Percentiles rank a stretch among this genome's conserved stretches.
Evolutionary conservation across 2,888 invertebrate species (phyloP).

Genomic region (Lithophane ornitopus): DNA sequence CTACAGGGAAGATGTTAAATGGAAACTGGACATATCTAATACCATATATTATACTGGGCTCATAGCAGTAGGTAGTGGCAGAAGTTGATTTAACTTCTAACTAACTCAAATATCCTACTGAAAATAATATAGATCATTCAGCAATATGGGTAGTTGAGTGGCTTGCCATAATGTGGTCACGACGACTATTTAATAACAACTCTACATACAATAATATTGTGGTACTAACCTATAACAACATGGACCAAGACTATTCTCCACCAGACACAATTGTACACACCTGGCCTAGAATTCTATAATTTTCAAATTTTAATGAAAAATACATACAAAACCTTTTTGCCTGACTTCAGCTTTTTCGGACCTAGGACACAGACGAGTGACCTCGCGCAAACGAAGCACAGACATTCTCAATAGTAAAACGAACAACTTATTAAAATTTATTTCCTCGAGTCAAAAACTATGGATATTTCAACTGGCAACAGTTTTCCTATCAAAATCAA

Average conservation of each 20-base stretch:
- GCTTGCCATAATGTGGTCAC: not conserved
- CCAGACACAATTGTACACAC: not conserved
- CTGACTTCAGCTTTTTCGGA: not conserved
- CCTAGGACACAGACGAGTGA: not conserved
- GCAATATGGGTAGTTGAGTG: not conserved
- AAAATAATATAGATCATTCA: not conserved
- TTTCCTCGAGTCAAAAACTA: not conserved
- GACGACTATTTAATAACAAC: not conserved
- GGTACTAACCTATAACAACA: not conserved
- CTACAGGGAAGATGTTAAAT: no score
- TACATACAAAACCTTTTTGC: not conserved
- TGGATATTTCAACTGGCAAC: not conserved
- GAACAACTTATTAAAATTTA: not conserved
- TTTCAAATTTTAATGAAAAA: no score
- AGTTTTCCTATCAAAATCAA: no score
- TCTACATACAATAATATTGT: not conserved
- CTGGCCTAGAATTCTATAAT: not conserved
- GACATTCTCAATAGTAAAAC: not conserved
- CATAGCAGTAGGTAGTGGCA: no score
- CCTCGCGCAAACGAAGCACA: not conserved
- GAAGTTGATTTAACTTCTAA: not conserved
- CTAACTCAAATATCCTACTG: not conserved
- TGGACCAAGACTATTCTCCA: not conserved
- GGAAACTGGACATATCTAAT: not conserved
- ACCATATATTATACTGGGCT: no score